Percentiles rank a stretch among this genome's conserved stretches.
These are phyloP conservation scores for Cactoblastis cactorum DNA, from an alignment of 2,888 invertebrate genomes.

Conservation along the genomic window DNA sequence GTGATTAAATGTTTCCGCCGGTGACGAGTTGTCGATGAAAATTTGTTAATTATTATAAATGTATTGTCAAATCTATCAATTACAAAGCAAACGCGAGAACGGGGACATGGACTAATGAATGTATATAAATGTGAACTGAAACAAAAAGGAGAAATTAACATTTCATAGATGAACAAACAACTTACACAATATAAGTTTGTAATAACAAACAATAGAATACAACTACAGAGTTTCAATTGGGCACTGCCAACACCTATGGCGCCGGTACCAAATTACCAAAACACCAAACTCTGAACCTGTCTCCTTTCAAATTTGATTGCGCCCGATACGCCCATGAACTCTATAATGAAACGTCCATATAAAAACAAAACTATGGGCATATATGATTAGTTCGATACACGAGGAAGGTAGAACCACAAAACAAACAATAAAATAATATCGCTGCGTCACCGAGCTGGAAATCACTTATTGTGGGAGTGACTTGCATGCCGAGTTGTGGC, in stretches of 20 bases:
- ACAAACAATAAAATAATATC: conserved; percentile 75
- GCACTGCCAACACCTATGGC: conserved; percentile 64
- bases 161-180: conserved; percentile 6
- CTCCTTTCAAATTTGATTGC: conserved; percentile 77
- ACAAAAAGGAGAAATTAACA: conserved; percentile 15
- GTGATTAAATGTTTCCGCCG: too few relatives aligned
- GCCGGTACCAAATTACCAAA: conserved; percentile 70
- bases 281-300: conserved; percentile 66
- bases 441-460: conserved; percentile 74
- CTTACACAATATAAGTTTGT: conserved; percentile 19
- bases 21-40: too few relatives aligned
- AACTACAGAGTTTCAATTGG: conserved; percentile 40
- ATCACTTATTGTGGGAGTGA: conserved; percentile 77
- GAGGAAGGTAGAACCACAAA: conserved; percentile 78
- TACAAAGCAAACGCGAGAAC: conserved; percentile 9
- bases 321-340: conserved; percentile 77
- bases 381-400: conserved; percentile 78
- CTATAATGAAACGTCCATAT: conserved; percentile 74
- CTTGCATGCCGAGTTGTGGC: conserved; percentile 67
- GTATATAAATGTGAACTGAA: conserved; percentile 9
- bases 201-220: conserved; percentile 36
- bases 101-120: conserved; percentile 20
- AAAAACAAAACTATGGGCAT: conserved; percentile 79
- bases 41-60: too few relatives aligned
- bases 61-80: background rate